phyloP scores from a whole-genome alignment of 2,113 vertebrate genomes.

The Manacus vitellinus region DNA sequence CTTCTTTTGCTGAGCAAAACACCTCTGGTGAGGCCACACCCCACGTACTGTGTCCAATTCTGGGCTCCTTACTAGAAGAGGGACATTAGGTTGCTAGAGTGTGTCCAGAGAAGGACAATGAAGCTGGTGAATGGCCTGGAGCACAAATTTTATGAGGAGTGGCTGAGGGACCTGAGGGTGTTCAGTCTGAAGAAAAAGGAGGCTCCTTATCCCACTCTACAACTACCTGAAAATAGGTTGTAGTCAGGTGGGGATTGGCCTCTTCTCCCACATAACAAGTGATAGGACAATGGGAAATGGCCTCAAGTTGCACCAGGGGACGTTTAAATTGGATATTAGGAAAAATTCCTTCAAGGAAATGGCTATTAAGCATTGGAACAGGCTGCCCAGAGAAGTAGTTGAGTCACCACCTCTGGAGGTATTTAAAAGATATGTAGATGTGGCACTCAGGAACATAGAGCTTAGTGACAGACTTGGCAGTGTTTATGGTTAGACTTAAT shows the following conservation, averaged over 20 bases:
- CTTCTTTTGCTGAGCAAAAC: background rate
- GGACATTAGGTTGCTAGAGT: fast-evolving
- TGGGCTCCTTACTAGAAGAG: background rate
- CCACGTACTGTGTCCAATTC: fast-evolving
- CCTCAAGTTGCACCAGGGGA: background rate
- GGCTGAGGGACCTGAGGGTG: fast-evolving
- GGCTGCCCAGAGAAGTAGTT: background rate
- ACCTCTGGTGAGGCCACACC: background rate
- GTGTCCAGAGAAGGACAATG: fast-evolving
- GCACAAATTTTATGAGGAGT: fast-evolving
- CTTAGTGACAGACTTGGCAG: background rate
- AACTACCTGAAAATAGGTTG: background rate
- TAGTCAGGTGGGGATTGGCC: fast-evolving
- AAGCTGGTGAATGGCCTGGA: background rate
- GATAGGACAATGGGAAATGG: background rate
- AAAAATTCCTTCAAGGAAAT: background rate
- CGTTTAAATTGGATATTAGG: background rate
- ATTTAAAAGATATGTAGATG: background rate
- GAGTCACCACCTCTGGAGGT: too few species aligned
- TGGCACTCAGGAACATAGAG: fast-evolving
- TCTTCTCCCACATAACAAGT: fast-evolving
- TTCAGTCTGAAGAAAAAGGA: background rate
- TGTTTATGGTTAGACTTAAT: background rate
- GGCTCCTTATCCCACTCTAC: fast-evolving
- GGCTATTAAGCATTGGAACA: background rate